Evolutionary conservation across 2,888 invertebrate species (phyloP).

Genomic region (Pseudanteris insignis): DNA sequence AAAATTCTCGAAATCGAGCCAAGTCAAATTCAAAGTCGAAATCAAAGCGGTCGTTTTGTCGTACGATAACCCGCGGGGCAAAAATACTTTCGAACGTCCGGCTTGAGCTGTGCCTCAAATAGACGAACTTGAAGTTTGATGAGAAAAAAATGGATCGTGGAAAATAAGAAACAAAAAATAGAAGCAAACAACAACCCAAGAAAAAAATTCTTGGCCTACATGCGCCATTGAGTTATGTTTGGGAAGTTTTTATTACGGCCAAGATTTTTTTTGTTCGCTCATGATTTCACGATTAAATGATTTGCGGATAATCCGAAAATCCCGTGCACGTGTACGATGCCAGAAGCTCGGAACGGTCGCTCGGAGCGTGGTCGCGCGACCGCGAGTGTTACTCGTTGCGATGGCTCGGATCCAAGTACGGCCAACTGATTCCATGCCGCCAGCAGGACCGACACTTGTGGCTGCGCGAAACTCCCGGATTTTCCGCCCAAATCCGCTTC

Average conservation of each 20-base stretch:
- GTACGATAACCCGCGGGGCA: too few relatives aligned
- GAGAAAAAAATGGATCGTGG: too few relatives aligned
- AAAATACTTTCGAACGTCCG: too few relatives aligned
- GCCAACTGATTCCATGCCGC: slow-evolving; percentile 27
- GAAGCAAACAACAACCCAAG: slow-evolving; percentile 5
- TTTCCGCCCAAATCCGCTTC: slow-evolving; percentile 14
- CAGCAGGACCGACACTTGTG: slow-evolving; percentile 41
- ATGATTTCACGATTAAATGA: slow-evolving; percentile 38
- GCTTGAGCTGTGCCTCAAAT: too few relatives aligned
- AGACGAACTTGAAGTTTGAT: too few relatives aligned
- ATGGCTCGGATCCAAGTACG: slow-evolving; percentile 45
- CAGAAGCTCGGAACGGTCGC: too few relatives aligned
- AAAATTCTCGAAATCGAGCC: too few relatives aligned
- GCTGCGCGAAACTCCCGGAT: slow-evolving; percentile 17
- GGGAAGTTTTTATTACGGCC: slow-evolving; percentile 21
- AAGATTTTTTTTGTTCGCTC: slow-evolving; percentile 11
- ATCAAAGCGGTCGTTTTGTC: too few relatives aligned
- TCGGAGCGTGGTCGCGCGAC: too few relatives aligned
- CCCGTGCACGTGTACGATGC: slow-evolving; percentile 11
- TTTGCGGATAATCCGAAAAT: slow-evolving; percentile 36
- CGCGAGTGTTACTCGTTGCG: slow-evolving; percentile 22
- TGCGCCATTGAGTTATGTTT: slow-evolving; percentile 15
- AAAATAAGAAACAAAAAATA: too few relatives aligned
- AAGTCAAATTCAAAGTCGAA: too few relatives aligned
- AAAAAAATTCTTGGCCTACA: slow-evolving; percentile 21